A percentile compares a stretch with the other conserved stretches of the same genome.
phyloP scores from a whole-genome alignment of 2,113 vertebrate genomes.

The Neolamprologus falcicula region DNA sequence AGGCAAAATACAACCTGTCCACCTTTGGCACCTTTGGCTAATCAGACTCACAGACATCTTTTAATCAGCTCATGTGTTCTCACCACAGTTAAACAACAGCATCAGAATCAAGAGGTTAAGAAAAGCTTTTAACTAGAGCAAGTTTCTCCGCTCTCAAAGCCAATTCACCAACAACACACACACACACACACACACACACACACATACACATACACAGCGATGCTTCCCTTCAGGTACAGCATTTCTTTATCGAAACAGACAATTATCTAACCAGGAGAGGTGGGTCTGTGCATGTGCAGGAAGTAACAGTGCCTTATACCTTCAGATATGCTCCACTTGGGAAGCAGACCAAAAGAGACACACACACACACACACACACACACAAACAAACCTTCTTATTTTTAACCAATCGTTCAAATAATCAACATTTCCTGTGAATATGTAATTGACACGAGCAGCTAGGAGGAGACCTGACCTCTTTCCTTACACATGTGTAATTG shows the following conservation, averaged over 20 bases:
- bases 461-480: background rate
- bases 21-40: background rate
- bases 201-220: background rate
- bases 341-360: background rate
- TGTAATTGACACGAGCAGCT: background rate
- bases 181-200: background rate
- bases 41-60: background rate
- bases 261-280: conserved; percentile 1
- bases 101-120: conserved; percentile 17
- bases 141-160: background rate
- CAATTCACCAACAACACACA: background rate
- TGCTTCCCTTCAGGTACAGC: background rate
- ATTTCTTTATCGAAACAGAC: conserved; percentile 23
- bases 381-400: background rate
- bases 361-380: background rate
- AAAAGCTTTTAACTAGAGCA: conserved; percentile 16
- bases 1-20: background rate
- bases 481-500: background rate
- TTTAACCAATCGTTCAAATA: background rate
- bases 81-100: background rate
- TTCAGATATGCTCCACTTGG: conserved; percentile 16
- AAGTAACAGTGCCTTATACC: conserved; percentile 6
- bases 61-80: conserved; percentile 1
- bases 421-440: background rate
- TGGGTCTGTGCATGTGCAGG: background rate